Base-by-base conservation (phyloP, 2,113 vertebrate species). In the Triplophysa dalaica region DNA sequence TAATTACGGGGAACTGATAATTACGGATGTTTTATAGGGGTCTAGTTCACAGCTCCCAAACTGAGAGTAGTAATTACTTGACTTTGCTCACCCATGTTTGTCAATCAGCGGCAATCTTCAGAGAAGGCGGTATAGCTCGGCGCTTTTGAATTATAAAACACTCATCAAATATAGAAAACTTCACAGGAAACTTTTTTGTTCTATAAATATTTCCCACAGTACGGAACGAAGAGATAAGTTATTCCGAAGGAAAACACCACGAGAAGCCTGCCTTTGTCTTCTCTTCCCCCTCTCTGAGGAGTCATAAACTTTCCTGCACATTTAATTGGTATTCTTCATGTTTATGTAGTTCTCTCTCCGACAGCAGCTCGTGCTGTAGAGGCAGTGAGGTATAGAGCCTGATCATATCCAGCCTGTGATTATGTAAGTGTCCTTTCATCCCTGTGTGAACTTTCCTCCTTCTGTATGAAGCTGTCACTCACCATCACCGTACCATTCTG, bases 401-500 rank as follows among this genome's bases (percentile, higher is more conserved):
- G 70, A 62, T 75, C 72, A 75, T 63, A 61, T 64, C 60, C 43
- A 48, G 24, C 22, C 77, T 61, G 21, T 48, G 77, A 64, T 79
- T 79, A 72, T 72, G 48, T 79, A 79, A 79, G 68, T 22, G 78
- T 60, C 68, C 68, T 79, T 79, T 79, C 45, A 70, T 64, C 48
- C 78, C 70, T 66, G 62, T 67, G 45, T 56, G 78, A 73, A 80
- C 69, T 80, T 45, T 56, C 78, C 78, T 80, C 26, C 66, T n/a
- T 70, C 61, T 78, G 70, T 33, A 29, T 75, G 21, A 75, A 17
- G 70, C 81, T n/a, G 82, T 66, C 76, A 82, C 81, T 84, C 75
- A 83, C 82, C 12, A 12, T 86, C 54, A 86, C 85, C 43, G 33
- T 64, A 63, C 58, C 64, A 43, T 61, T 78, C 66, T 78, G 75